Evolutionary conservation across 1,140 invertebrate species (phyloP), one percentile per base, ranked within the genome.

Genomic region (Chironomus tepperi): DNA sequence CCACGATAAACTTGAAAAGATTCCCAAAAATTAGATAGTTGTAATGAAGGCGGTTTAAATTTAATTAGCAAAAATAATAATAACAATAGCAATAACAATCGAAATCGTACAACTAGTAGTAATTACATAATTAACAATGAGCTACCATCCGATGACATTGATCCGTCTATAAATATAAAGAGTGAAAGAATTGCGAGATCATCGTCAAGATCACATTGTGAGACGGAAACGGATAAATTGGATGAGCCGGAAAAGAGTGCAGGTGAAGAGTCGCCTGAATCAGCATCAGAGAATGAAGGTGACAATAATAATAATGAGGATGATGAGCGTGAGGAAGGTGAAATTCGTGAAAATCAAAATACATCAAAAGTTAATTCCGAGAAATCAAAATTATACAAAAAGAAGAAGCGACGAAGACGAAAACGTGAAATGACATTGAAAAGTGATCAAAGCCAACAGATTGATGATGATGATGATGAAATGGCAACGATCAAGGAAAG

Each of bases 251-350:
- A 65, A 19, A 74, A 64, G 19, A 70, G 12, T 15, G 34, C 10
- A 15, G 42, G 43, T 75, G n/a, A 34, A 67, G 42, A 43, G 3
- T 73, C 9, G 43, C 57, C 15, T 73, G 64, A 47, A 21, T 74
- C 24, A 67, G 67, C 15, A 43, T 70, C 18, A 74, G 74, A 67
- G n/a, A 76, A 74, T 12, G 74, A 76, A 73, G 34, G 70, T 42
- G 18, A 43, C n/a, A 18, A 21, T 10, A 43, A 21, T 43, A 73
- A 74, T 16, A 80, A 82, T 16, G 80, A 81, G 16, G 70, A 21
- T 76, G 80, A 80, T 64, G 80, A 81, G 73, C 80, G 81, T 75
- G 80, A 81, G 75, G 81, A 81, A 76, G 81, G 72, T 12, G 64
- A 73, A 57, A 24, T 21, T 70, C n/a, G n/a, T 7, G 43, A 47